These are phyloP conservation scores for Psittacara wagleri DNA, from an alignment of 2,113 vertebrate species.

Conservation along the genomic window DNA sequence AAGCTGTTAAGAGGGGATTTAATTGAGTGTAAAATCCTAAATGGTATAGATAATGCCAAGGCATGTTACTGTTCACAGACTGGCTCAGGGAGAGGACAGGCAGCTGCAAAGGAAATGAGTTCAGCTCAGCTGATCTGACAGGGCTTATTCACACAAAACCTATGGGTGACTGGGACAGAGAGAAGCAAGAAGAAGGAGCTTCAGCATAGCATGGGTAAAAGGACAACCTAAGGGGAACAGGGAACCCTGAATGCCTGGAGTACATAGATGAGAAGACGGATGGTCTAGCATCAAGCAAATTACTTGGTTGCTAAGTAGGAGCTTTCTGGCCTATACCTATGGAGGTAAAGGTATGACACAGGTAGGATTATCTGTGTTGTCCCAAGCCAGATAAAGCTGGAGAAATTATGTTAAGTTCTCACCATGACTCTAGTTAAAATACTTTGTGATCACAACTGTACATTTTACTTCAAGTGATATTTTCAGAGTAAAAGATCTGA, in stretches of 20 bases:
- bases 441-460: background rate
- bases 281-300: background rate
- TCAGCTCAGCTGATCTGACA: background rate
- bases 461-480: background rate
- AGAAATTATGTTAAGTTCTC: background rate
- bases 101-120: background rate
- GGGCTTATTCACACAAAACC: background rate
- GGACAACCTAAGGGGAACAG: background rate
- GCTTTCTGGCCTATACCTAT: background rate
- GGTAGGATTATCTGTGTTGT: background rate
- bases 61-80: background rate
- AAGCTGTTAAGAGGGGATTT: slow-evolving; percentile 36
- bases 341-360: background rate
- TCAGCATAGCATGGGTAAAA: background rate
- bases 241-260: background rate
- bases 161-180: background rate
- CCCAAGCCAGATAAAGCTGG: background rate
- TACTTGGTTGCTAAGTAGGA: background rate
- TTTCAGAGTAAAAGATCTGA: background rate
- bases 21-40: slow-evolving; percentile 67
- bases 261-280: background rate
- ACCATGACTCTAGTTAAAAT: background rate
- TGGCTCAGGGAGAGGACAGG: slow-evolving; percentile 1
- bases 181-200: background rate
- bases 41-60: slow-evolving; percentile 47